Conservation (phyloP, 1,140 invertebrate genomes). For the Papilio polytes region DNA sequence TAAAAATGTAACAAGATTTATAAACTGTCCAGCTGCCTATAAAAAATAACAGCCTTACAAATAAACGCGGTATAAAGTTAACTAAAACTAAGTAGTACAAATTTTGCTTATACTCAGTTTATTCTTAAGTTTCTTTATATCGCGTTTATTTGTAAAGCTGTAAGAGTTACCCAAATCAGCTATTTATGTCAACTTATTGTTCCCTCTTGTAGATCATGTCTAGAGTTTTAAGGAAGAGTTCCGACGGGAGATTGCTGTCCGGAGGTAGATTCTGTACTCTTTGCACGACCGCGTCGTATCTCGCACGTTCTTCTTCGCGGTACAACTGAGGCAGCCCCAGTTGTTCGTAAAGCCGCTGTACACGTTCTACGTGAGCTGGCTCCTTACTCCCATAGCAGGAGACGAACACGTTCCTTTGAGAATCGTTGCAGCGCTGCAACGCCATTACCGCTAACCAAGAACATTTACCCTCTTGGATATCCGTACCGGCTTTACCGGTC, state of each 20-base stretch:
- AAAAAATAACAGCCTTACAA: no score
- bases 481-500: conserved; percentile 93
- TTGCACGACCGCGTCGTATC: conserved; percentile 56
- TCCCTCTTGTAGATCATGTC: conserved; percentile 65
- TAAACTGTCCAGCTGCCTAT: no score
- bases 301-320: conserved; percentile 49
- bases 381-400: conserved; percentile 89
- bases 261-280: conserved; percentile 47
- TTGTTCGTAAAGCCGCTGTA: conserved; percentile 91
- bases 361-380: conserved; percentile 86
- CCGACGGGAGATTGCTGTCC: conserved; percentile 47
- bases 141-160: no score
- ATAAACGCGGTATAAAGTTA: no score
- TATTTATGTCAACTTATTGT: conserved; percentile 43
- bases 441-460: conserved; percentile 94
- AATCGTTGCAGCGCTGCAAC: conserved; percentile 86
- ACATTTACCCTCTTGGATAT: conserved; percentile 96
- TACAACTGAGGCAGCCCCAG: conserved; percentile 85
- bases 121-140: no score
- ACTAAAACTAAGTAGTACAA: no score
- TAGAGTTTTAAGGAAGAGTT: conserved; percentile 61
- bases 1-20: no score
- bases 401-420: conserved; percentile 88
- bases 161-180: neutral
- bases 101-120: no score